A percentile compares a stretch with the other conserved stretches of the same genome.
Conservation (phyloP, 2,113 vertebrate genomes). For the Calyptommatus sinebrachiatus region DNA sequence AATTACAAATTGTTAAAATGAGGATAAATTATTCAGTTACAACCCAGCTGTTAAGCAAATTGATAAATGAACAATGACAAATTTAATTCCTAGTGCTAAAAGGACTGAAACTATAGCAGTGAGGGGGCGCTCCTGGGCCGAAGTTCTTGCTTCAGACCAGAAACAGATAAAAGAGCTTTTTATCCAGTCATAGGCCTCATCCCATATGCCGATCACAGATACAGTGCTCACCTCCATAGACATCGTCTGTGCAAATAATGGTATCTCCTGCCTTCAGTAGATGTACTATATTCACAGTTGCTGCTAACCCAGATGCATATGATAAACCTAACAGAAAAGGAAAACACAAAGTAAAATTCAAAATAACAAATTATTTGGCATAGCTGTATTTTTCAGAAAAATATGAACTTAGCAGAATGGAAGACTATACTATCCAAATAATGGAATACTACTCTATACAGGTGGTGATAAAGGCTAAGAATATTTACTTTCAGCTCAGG, state of each 20-base stretch:
- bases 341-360: neutral
- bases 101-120: neutral
- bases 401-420: no score
- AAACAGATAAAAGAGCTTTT: no score
- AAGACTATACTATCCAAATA: no score
- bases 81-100: neutral
- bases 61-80: neutral
- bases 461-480: no score
- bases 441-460: no score
- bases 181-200: no score
- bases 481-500: no score
- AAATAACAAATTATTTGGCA: neutral
- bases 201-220: rapidly evolving
- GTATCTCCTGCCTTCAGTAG: constrained; percentile 85
- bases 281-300: constrained; percentile 84
- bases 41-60: neutral
- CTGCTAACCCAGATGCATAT: constrained; percentile 86
- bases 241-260: constrained; percentile 88
- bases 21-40: no score
- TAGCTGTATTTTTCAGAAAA: neutral
- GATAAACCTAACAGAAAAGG: constrained; percentile 77
- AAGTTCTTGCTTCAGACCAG: no score
- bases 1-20: no score
- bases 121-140: no score
- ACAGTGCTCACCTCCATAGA: constrained; percentile 84